These are phyloP conservation scores for Hololepta plana DNA, from an alignment of 2,888 invertebrate genomes.

Conservation along the genomic window DNA sequence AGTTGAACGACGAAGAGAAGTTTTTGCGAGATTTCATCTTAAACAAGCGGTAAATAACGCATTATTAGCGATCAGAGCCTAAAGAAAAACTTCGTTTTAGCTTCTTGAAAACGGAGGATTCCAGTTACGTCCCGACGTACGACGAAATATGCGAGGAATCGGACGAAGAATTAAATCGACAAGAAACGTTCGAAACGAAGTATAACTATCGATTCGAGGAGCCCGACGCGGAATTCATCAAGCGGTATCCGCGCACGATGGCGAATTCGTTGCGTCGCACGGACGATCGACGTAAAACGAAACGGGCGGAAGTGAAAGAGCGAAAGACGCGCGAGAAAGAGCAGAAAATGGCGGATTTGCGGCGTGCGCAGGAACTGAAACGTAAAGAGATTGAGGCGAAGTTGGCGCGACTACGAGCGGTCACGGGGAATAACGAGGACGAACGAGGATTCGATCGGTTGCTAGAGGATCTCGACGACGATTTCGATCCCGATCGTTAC, in stretches of 20 bases:
- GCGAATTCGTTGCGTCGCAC: conserved; percentile 58
- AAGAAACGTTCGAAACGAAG: conserved; percentile 83
- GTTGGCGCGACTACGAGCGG: conserved; percentile 66
- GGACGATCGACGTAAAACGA: conserved; percentile 59
- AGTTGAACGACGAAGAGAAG: conserved; percentile 66
- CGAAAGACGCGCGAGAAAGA: conserved; percentile 64
- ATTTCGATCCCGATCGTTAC: conserved; percentile 80
- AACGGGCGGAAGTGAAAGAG: conserved; percentile 54
- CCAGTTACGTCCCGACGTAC: conserved; percentile 36
- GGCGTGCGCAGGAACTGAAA: conserved; percentile 69
- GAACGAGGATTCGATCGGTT: too few relatives aligned
- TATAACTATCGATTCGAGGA: conserved; percentile 95
- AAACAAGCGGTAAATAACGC: conserved; percentile 45
- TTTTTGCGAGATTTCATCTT: conserved; percentile 86
- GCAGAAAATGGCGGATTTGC: conserved; percentile 72
- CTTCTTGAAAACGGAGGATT: conserved; percentile 31
- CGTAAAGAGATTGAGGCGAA: conserved; percentile 80
- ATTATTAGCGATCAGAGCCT: too few relatives aligned
- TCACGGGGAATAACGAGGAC: conserved; percentile 69
- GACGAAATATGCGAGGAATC: conserved; percentile 46
- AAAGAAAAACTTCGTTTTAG: conserved; percentile 18
- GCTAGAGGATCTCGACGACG: conserved; percentile 74
- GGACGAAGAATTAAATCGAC: conserved; percentile 46
- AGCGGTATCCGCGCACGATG: conserved; percentile 82
- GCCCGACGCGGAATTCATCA: conserved; percentile 80